Percentiles rank a stretch among this genome's conserved stretches.
These are phyloP conservation scores for Gallinago nigripennis DNA, from an alignment of 2,797 vertebrate species.

Conservation along the genomic window DNA sequence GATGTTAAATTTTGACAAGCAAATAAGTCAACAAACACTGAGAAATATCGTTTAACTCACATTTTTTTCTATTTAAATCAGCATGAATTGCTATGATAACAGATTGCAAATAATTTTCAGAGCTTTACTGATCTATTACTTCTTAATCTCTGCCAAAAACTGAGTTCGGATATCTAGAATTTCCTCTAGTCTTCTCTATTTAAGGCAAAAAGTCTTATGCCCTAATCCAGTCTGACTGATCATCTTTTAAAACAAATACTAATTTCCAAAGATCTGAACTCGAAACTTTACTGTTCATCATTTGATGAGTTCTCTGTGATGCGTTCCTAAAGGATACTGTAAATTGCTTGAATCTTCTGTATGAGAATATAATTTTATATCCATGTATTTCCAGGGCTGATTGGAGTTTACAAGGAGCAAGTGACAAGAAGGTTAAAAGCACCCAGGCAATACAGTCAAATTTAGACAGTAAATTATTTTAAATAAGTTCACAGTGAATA, in stretches of 20 bases:
- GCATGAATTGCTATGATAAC: not conserved
- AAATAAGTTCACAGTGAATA: not conserved
- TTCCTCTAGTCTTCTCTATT: not conserved
- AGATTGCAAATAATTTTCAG: not conserved
- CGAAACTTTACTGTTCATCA: not conserved
- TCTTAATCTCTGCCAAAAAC: not conserved
- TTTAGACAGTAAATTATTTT: not conserved
- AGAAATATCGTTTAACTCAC: not conserved
- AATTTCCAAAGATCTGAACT: not conserved
- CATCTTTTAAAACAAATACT: not conserved
- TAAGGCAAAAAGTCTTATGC: not conserved
- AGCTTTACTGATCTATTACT: not conserved
- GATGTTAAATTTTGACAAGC: not conserved
- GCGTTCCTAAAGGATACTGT: not conserved
- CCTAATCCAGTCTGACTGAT: not conserved
- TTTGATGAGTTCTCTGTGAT: not conserved
- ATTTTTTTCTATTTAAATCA: not conserved
- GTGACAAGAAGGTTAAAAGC: not conserved
- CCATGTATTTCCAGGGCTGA: not conserved
- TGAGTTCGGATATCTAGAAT: not conserved
- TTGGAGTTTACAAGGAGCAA: not conserved
- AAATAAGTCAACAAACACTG: not conserved
- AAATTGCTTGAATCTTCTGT: too few relatives aligned
- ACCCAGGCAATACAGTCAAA: not conserved
- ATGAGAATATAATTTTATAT: not conserved